These are phyloP conservation scores for Galleria mellonella DNA, from an alignment of 1,140 invertebrate genomes.

Conservation along the genomic window DNA sequence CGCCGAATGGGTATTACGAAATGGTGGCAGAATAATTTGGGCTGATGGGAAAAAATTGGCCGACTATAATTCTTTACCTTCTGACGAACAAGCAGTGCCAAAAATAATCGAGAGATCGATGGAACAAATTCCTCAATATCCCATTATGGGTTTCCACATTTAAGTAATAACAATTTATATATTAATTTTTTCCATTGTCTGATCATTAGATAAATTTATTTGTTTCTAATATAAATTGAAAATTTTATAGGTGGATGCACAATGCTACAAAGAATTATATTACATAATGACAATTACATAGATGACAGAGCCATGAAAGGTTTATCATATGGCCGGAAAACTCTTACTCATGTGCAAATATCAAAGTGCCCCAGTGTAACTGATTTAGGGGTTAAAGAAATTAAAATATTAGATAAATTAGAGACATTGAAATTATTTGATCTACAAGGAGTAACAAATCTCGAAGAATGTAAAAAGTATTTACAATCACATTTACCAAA, in stretches of 20 bases:
- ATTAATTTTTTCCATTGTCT: not conserved
- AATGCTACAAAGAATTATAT: constrained; percentile 45
- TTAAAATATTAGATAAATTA: constrained; percentile 38
- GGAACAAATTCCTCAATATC: constrained; percentile 85
- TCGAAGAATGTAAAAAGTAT: constrained; percentile 50
- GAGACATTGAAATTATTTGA: constrained; percentile 47
- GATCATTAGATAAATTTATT: too few relatives aligned
- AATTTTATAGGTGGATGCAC: constrained; percentile 49
- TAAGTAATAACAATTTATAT: constrained; percentile 74
- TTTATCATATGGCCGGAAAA: constrained; percentile 38
- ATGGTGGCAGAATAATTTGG: constrained; percentile 86
- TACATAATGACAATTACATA: constrained; percentile 58
- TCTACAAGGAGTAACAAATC: constrained; percentile 38
- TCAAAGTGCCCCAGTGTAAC: constrained; percentile 58
- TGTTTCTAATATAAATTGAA: too few relatives aligned
- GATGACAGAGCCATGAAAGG: constrained; percentile 60
- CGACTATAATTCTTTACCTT: constrained; percentile 84
- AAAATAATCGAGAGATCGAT: constrained; percentile 81
- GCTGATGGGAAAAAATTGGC: constrained; percentile 68
- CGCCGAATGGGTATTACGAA: constrained; percentile 91
- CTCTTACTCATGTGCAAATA: constrained; percentile 49
- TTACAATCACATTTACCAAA: constrained; percentile 40
- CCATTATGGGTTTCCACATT: constrained; percentile 85
- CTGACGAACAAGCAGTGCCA: constrained; percentile 37
- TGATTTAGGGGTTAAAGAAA: constrained; percentile 47